A percentile compares a stretch with the other conserved stretches of the same genome.
Evolutionary conservation across 2,888 invertebrate genomes (phyloP).

Genomic region (Prosopocoilus inquinatus): DNA sequence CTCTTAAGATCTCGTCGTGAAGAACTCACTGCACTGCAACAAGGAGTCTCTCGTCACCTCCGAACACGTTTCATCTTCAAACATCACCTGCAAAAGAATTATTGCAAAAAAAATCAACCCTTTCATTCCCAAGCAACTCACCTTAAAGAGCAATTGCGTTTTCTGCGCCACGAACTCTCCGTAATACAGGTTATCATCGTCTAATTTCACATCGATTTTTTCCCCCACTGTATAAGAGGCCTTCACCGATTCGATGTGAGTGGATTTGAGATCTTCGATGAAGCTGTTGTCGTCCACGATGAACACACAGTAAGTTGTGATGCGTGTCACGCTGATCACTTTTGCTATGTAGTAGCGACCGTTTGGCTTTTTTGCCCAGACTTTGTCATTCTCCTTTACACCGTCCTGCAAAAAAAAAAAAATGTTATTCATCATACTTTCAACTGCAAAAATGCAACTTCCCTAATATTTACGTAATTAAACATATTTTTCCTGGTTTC

Average conservation of each 20-base stretch:
- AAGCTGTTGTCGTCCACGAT: slow-evolving; percentile 63
- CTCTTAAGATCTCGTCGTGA: slow-evolving; percentile 1
- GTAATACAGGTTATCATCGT: slow-evolving; percentile 47
- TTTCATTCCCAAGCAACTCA: slow-evolving; percentile 1
- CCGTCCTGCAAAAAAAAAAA: slow-evolving; percentile 6
- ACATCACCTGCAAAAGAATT: slow-evolving; percentile 47
- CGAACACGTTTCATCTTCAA: slow-evolving; percentile 53
- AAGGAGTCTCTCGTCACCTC: slow-evolving; percentile 55
- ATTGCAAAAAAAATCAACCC: background rate
- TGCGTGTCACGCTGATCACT: slow-evolving; percentile 51
- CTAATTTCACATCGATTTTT: slow-evolving; percentile 57
- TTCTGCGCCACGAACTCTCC: slow-evolving; percentile 20
- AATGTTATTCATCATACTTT: too few species aligned
- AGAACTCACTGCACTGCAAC: slow-evolving; percentile 38
- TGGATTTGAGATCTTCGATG: slow-evolving; percentile 56
- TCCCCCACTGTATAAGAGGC: slow-evolving; percentile 45
- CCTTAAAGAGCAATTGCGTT: slow-evolving; percentile 18
- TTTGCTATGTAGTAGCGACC: slow-evolving; percentile 58
- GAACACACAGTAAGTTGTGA: slow-evolving; percentile 58
- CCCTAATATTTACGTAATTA: too few species aligned
- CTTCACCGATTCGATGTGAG: slow-evolving; percentile 46
- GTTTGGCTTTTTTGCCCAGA: slow-evolving; percentile 63
- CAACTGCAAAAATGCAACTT: too few species aligned
- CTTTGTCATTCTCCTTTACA: slow-evolving; percentile 41
- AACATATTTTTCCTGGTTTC: too few species aligned